phyloP scores from a whole-genome alignment of 2,797 vertebrate species.

The Aeoliscus strigatus region DNA sequence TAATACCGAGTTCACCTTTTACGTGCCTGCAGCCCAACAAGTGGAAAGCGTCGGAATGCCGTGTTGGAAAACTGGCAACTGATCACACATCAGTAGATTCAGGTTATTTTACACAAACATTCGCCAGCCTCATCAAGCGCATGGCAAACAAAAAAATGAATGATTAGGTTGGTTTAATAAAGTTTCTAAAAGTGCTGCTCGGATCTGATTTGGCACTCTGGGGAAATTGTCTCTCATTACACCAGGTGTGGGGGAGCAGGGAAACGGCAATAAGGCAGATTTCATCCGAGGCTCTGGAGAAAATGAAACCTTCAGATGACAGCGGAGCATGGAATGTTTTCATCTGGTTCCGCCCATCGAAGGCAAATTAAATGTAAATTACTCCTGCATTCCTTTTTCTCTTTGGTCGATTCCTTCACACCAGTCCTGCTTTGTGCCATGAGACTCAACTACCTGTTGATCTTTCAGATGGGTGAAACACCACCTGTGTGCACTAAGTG shows the following conservation, averaged over 20 bases:
- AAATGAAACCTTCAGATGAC: constrained; percentile 70
- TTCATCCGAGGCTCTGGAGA: constrained; percentile 64
- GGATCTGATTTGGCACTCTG: constrained; percentile 58
- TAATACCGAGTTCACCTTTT: constrained; percentile 8
- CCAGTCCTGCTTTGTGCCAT: too few species aligned
- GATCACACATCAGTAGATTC: constrained; percentile 14
- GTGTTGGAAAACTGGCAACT: constrained; percentile 7
- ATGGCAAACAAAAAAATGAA: constrained; percentile 61
- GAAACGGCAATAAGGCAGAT: constrained; percentile 69
- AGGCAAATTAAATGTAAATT: constrained; percentile 64
- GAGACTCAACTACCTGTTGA: too few species aligned
- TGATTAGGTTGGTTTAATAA: constrained; percentile 71
- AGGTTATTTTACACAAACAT: constrained; percentile 48
- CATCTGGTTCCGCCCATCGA: constrained; percentile 56
- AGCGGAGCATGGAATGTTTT: constrained; percentile 65
- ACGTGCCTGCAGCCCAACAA: constrained; percentile 9
- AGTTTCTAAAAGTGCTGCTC: constrained; percentile 69
- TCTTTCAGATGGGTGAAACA: too few species aligned
- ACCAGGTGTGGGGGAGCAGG: constrained; percentile 49
- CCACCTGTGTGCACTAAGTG: too few species aligned
- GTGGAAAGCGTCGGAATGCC: constrained; percentile 23
- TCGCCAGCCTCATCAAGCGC: constrained; percentile 44
- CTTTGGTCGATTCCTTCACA: too few species aligned
- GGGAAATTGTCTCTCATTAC: constrained; percentile 81
- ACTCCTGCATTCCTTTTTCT: constrained; percentile 21